Percentiles rank a stretch among this genome's conserved stretches.
These are phyloP conservation scores for Gallinago jamesoni DNA, from an alignment of 2,113 vertebrate species.

Conservation along the genomic window DNA sequence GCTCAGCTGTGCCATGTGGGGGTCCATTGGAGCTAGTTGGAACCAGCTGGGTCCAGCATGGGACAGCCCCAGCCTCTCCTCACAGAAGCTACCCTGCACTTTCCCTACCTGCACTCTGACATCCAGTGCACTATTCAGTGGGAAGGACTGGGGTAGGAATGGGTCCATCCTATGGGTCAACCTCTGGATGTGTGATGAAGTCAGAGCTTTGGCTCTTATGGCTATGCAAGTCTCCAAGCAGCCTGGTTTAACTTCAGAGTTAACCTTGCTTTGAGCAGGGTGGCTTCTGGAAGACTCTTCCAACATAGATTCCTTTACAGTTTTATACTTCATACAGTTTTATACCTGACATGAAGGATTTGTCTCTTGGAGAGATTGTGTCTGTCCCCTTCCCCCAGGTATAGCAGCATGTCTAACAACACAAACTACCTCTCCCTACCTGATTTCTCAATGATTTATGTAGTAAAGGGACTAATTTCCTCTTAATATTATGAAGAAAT, in stretches of 20 bases:
- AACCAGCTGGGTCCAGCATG: rapidly evolving
- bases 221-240: not conserved
- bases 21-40: not conserved
- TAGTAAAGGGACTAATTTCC: not conserved
- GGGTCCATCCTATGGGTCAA: not conserved
- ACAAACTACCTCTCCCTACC: not conserved
- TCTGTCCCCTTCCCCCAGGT: not conserved
- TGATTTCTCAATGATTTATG: not conserved
- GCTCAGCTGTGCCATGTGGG: not conserved
- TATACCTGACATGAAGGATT: not conserved
- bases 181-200: rapidly evolving
- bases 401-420: not conserved
- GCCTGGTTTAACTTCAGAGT: not conserved
- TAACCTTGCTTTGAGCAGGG: not conserved
- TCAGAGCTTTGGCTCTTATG: not conserved
- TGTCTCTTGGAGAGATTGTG: not conserved
- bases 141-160: not conserved
- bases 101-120: not conserved
- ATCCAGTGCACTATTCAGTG: not conserved
- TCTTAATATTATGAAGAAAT: not conserved
- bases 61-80: not conserved
- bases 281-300: not conserved
- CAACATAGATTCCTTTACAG: not conserved
- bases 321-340: not conserved
- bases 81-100: not conserved